Evolutionary conservation across 2,113 vertebrate species (phyloP).

Genomic region (Thymallus thymallus): DNA sequence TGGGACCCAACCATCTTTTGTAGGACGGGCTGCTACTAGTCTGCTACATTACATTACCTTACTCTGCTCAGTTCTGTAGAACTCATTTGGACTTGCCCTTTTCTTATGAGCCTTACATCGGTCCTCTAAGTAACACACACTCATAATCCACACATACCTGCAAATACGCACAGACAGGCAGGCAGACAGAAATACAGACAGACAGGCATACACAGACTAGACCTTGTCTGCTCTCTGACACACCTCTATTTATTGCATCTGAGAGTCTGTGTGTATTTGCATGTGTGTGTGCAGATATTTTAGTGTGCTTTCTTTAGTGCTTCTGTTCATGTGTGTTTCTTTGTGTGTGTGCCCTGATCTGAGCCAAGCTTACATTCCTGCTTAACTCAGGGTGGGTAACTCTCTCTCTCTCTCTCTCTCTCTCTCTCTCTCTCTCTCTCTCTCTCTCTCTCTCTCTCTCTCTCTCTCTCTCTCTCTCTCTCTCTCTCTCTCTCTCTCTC

Average conservation of each 20-base stretch:
- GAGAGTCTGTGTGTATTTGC: conserved; percentile 18
- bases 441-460: background rate
- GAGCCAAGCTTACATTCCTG: conserved; percentile 60
- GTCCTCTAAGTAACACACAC: background rate
- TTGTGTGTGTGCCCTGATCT: conserved; percentile 29
- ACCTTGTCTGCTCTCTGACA: background rate
- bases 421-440: background rate
- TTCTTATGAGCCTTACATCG: too few species aligned
- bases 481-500: conserved; percentile 10
- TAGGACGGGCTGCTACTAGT: too few species aligned
- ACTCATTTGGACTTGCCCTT: too few species aligned
- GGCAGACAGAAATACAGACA: background rate
- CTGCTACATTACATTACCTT: too few species aligned
- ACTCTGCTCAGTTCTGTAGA: too few species aligned
- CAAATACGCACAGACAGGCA: conserved; percentile 10
- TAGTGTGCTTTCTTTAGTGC: background rate
- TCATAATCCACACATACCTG: background rate
- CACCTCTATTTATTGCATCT: background rate
- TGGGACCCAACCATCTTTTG: too few species aligned
- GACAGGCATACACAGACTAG: background rate
- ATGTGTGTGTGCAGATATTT: conserved; percentile 29
- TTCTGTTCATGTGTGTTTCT: background rate
- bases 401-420: conserved; percentile 35
- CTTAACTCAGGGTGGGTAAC: conserved; percentile 48
- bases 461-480: background rate